Evolutionary conservation across 2,888 invertebrate genomes (phyloP), one percentile per base, ranked within the genome.

Genomic region (Xanthorhoe spadicearia): DNA sequence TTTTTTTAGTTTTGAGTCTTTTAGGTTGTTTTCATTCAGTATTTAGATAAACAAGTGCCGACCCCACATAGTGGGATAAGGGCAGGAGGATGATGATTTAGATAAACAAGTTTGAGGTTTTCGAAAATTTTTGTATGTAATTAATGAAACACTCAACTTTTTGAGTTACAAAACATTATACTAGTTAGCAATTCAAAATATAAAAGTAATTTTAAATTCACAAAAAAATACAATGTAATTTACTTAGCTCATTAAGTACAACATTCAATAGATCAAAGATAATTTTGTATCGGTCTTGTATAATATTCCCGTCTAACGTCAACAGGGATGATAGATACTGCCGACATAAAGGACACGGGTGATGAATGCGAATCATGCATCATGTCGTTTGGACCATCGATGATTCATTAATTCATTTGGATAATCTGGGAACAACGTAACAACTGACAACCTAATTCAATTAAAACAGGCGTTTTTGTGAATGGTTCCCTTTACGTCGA

Each of bases 321-420:
- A 71, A 50, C 66, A 54, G 4, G 51, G 56, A 73, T 71, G 73
- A 73, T 71, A 74, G 70, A 74, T 74, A 63, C 59, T 23, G 61
- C 46, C 46, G 50, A 57, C 65, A 67, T 67, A 70, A 71, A 67
- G 70, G 62, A 66, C 68, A 68, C 46, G 53, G 53, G 52, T 74
- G 72, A 74, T 74, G 70, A 71, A 74, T 72, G 72, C 35, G 71
- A 60, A 70, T 68, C 72, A 74, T 71, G 65, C 62, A 72, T 69
- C 48, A 51, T 51, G 59, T 51, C 51, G 28, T 32, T 50, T 59
- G 51, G 38, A 15, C 23, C 51, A 59, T 59, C 54, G 62, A 56
- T 66, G 64, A 70, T 70, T 59, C 66, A 69, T 71, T 70, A 61
- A 61, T 69, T 57, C 61, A 64, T 70, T 62, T 19, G 46, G 61